phyloP scores from a whole-genome alignment of 2,888 invertebrate species.

The Lasioglossum marginatum region DNA sequence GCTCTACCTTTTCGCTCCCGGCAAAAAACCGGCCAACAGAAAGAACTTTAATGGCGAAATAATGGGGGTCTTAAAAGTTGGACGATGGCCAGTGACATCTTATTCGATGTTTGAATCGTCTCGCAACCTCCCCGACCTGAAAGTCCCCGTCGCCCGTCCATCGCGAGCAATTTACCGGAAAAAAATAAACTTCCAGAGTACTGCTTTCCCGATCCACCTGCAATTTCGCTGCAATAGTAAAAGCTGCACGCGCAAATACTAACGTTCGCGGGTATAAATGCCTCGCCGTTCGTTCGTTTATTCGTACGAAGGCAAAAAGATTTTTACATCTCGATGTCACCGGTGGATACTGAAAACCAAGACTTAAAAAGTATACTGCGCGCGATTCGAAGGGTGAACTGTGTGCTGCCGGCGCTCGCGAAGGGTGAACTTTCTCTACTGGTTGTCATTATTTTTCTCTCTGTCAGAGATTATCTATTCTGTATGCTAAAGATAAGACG shows the following conservation, averaged over 20 bases:
- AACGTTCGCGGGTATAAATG: not conserved
- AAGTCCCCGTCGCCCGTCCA: not conserved
- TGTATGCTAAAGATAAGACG: constrained; percentile 8
- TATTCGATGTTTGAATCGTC: constrained; percentile 58
- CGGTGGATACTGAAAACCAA: not conserved
- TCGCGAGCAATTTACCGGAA: constrained; percentile 22
- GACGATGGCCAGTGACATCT: constrained; percentile 72
- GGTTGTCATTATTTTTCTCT: constrained; percentile 2
- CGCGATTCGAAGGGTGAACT: not conserved
- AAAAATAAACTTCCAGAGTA: not conserved
- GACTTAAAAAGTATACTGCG: not conserved
- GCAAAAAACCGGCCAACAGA: constrained; percentile 50
- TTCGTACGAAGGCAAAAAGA: not conserved
- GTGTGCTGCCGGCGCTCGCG: not conserved
- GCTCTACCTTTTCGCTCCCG: not conserved
- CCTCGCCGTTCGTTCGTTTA: not conserved
- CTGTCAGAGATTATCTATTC: constrained; percentile 1
- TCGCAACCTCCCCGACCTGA: not conserved
- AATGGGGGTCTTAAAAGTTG: constrained; percentile 75
- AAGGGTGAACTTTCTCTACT: not conserved
- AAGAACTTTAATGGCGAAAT: constrained; percentile 77
- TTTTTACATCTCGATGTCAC: not conserved
- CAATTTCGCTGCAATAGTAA: not conserved
- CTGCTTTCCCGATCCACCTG: not conserved
- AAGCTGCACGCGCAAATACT: not conserved